phyloP scores from a whole-genome alignment of 2,113 vertebrate genomes.

The Hypomesus transpacificus region DNA sequence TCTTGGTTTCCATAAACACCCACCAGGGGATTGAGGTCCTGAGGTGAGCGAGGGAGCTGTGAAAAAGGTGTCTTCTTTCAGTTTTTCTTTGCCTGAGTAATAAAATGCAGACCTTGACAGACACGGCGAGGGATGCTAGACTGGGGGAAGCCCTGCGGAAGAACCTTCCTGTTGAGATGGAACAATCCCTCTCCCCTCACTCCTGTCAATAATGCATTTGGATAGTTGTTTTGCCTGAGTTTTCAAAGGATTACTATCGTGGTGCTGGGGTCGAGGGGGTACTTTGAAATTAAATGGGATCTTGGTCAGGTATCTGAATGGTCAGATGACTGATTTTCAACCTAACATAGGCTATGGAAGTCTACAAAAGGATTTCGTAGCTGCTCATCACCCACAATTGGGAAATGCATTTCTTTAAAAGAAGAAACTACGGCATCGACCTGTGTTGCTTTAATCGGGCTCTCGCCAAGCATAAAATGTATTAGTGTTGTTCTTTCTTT shows the following conservation, averaged over 20 bases:
- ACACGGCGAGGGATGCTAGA: neutral
- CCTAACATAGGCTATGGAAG: neutral
- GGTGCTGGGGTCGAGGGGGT: neutral
- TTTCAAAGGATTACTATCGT: conserved; percentile 11
- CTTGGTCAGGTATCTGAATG: neutral
- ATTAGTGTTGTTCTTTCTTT: conserved; percentile 25
- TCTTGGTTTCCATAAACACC: neutral
- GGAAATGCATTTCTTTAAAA: conserved; percentile 23
- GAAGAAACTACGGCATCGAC: conserved; percentile 32
- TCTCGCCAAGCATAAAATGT: conserved; percentile 45
- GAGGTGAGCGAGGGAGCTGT: neutral
- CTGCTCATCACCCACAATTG: conserved; percentile 19
- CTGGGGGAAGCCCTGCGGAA: neutral
- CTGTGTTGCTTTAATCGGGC: conserved; percentile 36
- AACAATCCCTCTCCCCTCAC: conserved; percentile 17
- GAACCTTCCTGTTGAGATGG: neutral
- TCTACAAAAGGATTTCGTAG: neutral
- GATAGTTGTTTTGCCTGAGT: conserved; percentile 16
- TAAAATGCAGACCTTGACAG: neutral
- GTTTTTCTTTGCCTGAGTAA: neutral
- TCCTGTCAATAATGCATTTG: conserved; percentile 26
- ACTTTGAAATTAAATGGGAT: too few relatives aligned
- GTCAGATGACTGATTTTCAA: neutral
- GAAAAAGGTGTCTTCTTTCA: neutral
- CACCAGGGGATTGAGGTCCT: neutral